phyloP scores from a whole-genome alignment of 2,888 invertebrate species.

The Tanytarsus gracilentus region DNA sequence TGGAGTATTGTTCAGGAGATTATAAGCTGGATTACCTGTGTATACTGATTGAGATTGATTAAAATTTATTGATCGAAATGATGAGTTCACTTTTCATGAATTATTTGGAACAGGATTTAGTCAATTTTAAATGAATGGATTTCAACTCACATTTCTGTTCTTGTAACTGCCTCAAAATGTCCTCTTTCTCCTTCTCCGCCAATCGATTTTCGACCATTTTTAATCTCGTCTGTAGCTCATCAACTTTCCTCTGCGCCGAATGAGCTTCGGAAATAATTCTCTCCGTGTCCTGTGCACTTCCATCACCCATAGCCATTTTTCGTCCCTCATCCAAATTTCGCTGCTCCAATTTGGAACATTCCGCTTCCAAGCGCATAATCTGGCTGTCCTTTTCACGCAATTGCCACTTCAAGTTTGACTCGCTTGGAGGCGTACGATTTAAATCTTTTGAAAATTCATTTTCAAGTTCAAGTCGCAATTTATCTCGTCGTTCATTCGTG shows the following conservation, averaged over 20 bases:
- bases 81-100: not conserved
- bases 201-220: conserved; percentile 81
- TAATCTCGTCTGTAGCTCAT: conserved; percentile 75
- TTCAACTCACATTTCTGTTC: conserved; percentile 47
- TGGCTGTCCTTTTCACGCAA: conserved; percentile 60
- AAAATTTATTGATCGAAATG: conserved; percentile 10
- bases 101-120: not conserved
- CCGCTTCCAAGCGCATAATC: conserved; percentile 63
- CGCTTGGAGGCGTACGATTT: conserved; percentile 38
- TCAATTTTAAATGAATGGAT: not conserved
- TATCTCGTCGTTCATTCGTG: conserved; percentile 76
- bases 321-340: conserved; percentile 75
- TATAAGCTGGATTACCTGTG: conserved; percentile 5
- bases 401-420: conserved; percentile 49
- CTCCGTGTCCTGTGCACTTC: conserved; percentile 55
- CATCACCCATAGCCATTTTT: conserved; percentile 52
- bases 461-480: conserved; percentile 74
- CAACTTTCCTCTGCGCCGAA: conserved; percentile 73
- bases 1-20: conserved; percentile 18
- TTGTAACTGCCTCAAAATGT: conserved; percentile 81
- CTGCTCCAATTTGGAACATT: conserved; percentile 79
- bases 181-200: conserved; percentile 79
- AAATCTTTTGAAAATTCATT: conserved; percentile 53
- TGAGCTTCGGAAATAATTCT: conserved; percentile 77
- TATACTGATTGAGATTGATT: too few species aligned